phyloP scores from a whole-genome alignment of 2,797 vertebrate genomes.

The Kryptolebias ocellatus region DNA sequence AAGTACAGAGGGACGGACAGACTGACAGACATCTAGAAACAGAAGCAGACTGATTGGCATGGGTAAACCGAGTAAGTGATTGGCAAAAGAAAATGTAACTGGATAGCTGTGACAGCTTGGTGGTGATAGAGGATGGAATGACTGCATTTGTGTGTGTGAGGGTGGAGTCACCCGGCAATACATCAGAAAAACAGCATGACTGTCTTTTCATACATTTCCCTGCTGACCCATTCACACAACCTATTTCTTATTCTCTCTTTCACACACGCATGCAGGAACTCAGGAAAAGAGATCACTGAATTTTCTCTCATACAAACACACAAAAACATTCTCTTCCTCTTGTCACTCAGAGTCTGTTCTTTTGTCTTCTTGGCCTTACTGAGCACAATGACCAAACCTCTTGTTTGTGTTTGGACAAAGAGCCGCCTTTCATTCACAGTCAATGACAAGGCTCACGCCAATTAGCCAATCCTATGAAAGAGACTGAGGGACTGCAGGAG shows the following conservation, averaged over 20 bases:
- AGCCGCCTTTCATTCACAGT: slow-evolving; percentile 57
- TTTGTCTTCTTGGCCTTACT: slow-evolving; percentile 18
- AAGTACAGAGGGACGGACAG: slow-evolving; percentile 17
- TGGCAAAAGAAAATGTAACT: slow-evolving; percentile 61
- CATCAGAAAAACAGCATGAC: slow-evolving; percentile 47
- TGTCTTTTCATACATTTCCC: slow-evolving; percentile 41
- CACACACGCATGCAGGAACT: neutral
- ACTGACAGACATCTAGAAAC: slow-evolving; percentile 55
- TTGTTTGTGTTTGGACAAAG: slow-evolving; percentile 33
- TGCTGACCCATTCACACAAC: slow-evolving; percentile 39
- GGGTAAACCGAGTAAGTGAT: slow-evolving; percentile 61
- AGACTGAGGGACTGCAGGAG: slow-evolving; percentile 31
- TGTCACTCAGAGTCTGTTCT: slow-evolving; percentile 17
- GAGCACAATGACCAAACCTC: slow-evolving; percentile 34
- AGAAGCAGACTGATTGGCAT: slow-evolving; percentile 64
- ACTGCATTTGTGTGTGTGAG: slow-evolving; percentile 12
- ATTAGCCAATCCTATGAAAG: slow-evolving; percentile 57
- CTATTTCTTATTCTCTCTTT: slow-evolving; percentile 3
- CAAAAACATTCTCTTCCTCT: slow-evolving; percentile 7
- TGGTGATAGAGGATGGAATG: slow-evolving; percentile 28
- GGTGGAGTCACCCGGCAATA: slow-evolving; percentile 38
- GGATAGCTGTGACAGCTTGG: slow-evolving; percentile 66
- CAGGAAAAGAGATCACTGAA: neutral
- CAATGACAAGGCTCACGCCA: slow-evolving; percentile 61
- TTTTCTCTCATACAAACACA: slow-evolving; percentile 6